phyloP scores from a whole-genome alignment of 2,888 invertebrate species.

The Catocala sponsa region DNA sequence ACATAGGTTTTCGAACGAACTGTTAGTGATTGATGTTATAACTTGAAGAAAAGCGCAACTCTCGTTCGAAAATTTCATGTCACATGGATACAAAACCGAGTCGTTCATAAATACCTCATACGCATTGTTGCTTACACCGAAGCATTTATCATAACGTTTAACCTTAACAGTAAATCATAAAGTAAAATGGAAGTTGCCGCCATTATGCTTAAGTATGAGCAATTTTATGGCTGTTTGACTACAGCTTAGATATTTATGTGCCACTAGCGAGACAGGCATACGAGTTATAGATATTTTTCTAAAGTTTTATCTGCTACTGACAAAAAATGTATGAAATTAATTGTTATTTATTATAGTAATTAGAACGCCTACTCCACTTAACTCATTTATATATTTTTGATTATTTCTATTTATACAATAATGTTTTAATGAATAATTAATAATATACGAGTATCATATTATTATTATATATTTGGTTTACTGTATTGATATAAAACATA shows the following conservation, averaged over 20 bases:
- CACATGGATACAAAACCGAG: neutral
- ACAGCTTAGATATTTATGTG: constrained; percentile 42
- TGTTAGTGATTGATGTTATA: neutral
- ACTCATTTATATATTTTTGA: no score
- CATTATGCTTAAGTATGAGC: constrained; percentile 47
- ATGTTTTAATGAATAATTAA: no score
- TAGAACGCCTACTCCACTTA: no score
- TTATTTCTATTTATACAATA: no score
- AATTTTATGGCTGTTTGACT: constrained; percentile 50
- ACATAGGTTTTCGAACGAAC: no score
- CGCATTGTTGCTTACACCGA: constrained; percentile 9
- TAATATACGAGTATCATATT: no score
- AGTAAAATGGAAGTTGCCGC: constrained; percentile 46
- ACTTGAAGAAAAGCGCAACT: neutral
- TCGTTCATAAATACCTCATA: neutral
- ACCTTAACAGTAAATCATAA: constrained; percentile 46
- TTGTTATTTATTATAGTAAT: no score
- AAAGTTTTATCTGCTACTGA: neutral
- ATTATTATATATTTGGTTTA: no score
- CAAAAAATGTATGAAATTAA: no score
- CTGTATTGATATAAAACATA: no score
- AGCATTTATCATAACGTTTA: constrained; percentile 30
- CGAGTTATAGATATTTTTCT: neutral
- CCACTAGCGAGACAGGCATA: constrained; percentile 23
- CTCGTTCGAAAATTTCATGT: neutral